A percentile compares a stretch with the other conserved stretches of the same genome.
Conservation (phyloP, 2,888 invertebrate genomes). For the Brachyptera putata region DNA sequence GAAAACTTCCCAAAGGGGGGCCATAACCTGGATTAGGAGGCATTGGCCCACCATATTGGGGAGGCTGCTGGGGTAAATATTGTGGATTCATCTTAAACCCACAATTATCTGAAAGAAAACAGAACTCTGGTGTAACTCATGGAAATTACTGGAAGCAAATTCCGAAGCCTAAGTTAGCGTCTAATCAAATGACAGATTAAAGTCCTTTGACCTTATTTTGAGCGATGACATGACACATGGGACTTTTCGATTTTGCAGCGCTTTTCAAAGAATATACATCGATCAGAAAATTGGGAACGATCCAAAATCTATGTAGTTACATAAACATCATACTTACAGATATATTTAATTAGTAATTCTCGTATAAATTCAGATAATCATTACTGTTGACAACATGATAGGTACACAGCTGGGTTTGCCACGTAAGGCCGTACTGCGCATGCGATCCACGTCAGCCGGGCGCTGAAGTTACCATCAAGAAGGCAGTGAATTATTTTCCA, state of each 20-base stretch:
- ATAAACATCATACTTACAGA: conserved; percentile 5
- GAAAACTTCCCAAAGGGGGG: conserved; percentile 31
- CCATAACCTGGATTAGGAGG: conserved; percentile 35
- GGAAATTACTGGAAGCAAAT: not conserved
- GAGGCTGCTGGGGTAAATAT: conserved; percentile 44
- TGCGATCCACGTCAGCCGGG: conserved; percentile 41
- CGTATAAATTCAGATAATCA: conserved; percentile 20
- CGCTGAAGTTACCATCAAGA: too few species aligned
- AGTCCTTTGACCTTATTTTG: conserved; percentile 8
- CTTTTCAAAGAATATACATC: not conserved
- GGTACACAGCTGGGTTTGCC: conserved; percentile 47
- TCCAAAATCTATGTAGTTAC: not conserved
- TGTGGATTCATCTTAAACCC: conserved; percentile 51
- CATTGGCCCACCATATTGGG: conserved; percentile 37
- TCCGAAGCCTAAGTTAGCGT: too few species aligned
- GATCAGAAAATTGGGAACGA: not conserved
- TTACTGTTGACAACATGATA: conserved; percentile 16
- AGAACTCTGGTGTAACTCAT: conserved; percentile 20
- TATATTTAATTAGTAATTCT: conserved; percentile 1
- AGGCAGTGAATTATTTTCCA: too few species aligned
- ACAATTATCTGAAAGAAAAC: conserved; percentile 34
- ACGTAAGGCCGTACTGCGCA: conserved; percentile 58
- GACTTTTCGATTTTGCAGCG: not conserved
- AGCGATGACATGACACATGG: conserved; percentile 9
- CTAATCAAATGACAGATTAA: conserved; percentile 7